These are phyloP conservation scores for Perognathus longimembris DNA, from an alignment of 2,113 vertebrate species.

Conservation along the genomic window DNA sequence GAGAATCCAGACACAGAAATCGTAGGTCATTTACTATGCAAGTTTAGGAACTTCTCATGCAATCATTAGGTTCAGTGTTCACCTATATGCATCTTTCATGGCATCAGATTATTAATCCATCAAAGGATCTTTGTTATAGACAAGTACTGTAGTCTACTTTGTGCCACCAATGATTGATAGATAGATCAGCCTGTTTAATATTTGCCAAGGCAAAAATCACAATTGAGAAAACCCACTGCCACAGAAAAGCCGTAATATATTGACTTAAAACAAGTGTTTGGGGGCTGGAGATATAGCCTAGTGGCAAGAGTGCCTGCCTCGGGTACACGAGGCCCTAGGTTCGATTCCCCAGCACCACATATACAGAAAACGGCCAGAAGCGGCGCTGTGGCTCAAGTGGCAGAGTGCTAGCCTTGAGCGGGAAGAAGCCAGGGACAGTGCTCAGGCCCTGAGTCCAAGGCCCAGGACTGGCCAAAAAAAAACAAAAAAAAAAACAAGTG, in stretches of 20 bases:
- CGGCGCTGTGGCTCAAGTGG: no score
- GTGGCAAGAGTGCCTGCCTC: no score
- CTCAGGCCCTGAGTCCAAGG: no score
- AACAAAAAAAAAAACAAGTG: no score
- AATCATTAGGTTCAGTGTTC: neutral
- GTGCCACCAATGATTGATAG: neutral
- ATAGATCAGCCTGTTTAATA: neutral
- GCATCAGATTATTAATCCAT: neutral
- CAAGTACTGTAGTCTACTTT: neutral
- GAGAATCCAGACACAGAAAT: neutral
- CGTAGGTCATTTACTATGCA: neutral
- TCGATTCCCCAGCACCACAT: no score
- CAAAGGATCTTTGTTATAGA: neutral
- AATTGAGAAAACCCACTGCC: neutral
- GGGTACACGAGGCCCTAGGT: no score
- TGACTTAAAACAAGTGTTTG: slow-evolving; percentile 6
- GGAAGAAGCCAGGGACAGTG: no score
- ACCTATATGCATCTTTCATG: neutral
- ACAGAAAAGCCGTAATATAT: neutral
- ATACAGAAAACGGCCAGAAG: no score
- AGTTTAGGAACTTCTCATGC: neutral
- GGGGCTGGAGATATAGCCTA: no score
- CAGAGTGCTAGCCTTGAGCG: no score
- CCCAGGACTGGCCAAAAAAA: no score
- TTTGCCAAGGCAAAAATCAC: neutral